Percentiles rank a stretch among this genome's conserved stretches.
These are phyloP conservation scores for Seriola rivoliana DNA, from an alignment of 2,113 vertebrate species.

Conservation along the genomic window DNA sequence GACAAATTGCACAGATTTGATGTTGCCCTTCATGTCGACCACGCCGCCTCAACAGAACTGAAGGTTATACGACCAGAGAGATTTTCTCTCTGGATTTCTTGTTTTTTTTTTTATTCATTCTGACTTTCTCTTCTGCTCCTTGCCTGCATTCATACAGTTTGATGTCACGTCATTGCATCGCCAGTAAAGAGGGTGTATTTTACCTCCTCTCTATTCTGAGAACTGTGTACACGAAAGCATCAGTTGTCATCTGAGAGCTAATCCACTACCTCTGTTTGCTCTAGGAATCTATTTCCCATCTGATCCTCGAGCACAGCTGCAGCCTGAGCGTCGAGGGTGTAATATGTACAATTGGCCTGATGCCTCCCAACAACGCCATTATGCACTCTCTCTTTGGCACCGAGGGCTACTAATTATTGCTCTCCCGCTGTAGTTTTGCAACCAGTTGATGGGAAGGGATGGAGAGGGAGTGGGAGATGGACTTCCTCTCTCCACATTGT, in stretches of 20 bases:
- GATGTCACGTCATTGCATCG: not conserved
- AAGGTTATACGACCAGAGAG: not conserved
- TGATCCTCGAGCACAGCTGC: slow-evolving; percentile 61
- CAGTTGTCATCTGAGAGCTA: slow-evolving; percentile 34
- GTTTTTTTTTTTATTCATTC: not conserved
- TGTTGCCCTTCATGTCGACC: slow-evolving; percentile 6
- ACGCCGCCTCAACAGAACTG: not conserved
- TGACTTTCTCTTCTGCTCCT: not conserved
- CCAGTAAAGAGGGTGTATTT: not conserved
- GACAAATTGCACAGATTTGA: slow-evolving; percentile 1
- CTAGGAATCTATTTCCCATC: slow-evolving; percentile 31
- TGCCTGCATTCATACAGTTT: not conserved
- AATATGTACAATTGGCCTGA: slow-evolving; percentile 22
- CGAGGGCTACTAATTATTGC: slow-evolving; percentile 52
- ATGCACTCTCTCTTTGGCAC: slow-evolving; percentile 51
- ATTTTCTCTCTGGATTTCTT: not conserved
- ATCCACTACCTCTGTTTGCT: slow-evolving; percentile 56
- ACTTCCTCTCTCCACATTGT: slow-evolving; percentile 38
- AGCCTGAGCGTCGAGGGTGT: slow-evolving; percentile 35
- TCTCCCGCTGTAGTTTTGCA: slow-evolving; percentile 32
- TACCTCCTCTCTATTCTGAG: not conserved
- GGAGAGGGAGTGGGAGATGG: slow-evolving; percentile 32
- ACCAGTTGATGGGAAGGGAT: slow-evolving; percentile 37
- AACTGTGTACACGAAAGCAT: slow-evolving; percentile 16
- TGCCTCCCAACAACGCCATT: slow-evolving; percentile 44